A percentile compares a stretch with the other conserved stretches of the same genome.
These are phyloP conservation scores for Nowickia ferox DNA, from an alignment of 2,888 invertebrate species.

Conservation along the genomic window DNA sequence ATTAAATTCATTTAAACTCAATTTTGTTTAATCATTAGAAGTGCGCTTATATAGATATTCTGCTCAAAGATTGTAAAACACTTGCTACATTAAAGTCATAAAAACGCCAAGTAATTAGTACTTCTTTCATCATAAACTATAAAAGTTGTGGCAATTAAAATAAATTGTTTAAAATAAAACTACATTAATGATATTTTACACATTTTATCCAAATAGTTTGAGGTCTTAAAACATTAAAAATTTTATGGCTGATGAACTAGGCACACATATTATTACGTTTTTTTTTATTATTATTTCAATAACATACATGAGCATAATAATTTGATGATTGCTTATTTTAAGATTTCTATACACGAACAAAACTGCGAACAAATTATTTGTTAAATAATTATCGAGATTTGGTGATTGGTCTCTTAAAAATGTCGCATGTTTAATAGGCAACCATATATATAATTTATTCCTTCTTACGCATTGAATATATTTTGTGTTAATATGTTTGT, in stretches of 20 bases:
- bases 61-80: no score
- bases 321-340: background rate
- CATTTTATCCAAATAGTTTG: background rate
- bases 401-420: background rate
- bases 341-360: background rate
- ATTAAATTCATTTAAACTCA: no score
- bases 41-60: no score
- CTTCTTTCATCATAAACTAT: no score
- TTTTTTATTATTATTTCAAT: background rate
- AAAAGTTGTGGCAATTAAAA: background rate
- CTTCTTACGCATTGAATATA: background rate
- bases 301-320: background rate
- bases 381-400: background rate
- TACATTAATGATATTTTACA: background rate
- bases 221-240: background rate
- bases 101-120: no score
- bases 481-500: slow-evolving; percentile 2
- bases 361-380: slow-evolving; percentile 1
- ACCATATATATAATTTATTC: background rate
- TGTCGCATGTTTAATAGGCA: background rate
- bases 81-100: no score
- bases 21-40: no score
- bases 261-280: background rate
- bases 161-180: background rate
- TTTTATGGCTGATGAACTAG: background rate